Evolutionary conservation across 2,888 invertebrate genomes (phyloP), one percentile per base, ranked within the genome.

Genomic region (Diarsia mendica): DNA sequence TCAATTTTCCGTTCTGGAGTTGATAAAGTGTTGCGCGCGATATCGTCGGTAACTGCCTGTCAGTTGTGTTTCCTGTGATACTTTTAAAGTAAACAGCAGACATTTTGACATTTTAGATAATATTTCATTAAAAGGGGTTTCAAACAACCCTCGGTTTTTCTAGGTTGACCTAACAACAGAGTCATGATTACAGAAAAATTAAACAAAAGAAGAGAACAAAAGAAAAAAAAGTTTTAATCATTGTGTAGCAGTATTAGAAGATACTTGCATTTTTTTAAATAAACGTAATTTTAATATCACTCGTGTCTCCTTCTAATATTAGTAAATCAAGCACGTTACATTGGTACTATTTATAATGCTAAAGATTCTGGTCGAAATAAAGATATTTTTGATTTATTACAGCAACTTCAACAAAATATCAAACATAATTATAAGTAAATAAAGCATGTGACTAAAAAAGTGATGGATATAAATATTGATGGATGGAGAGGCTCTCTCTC

Each of bases 21-120:
- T 82, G 71, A 81, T 82, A 84, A 81, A 71, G 68, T 49, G 48
- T 75, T 67, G 49, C 60, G 33, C 10, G 33, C 63, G 33, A n/a
- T 80, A 48, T 81, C 64, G 69, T 20, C 33, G n/a, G 51, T 58
- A 51, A 69, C 51, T 69, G 61, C n/a, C 18, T 79, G 80, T 61
- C 66, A 53, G 18, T n/a, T 20, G 9, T 33, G 44, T 58, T 80
- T 67, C 61, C 66, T 58, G 23, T 6, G 28, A 58, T 23, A 23
- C 20, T 64, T 67, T 67, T 55, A 5, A 51, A 2, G 44, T 65
- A 20, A 33, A 76, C 49, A 13, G 4, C n/a, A n/a, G 15, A 20
- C 39, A 66, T 0, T 8, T 18, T 71, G 49, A 9, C 8, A 28
- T 23, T 69, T n/a, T 33, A 13, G n/a, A 33, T 9, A 63, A 20